Percentiles rank a stretch among this genome's conserved stretches.
Evolutionary conservation across 2,113 vertebrate species (phyloP).

Genomic region (Plectropomus leopardus): DNA sequence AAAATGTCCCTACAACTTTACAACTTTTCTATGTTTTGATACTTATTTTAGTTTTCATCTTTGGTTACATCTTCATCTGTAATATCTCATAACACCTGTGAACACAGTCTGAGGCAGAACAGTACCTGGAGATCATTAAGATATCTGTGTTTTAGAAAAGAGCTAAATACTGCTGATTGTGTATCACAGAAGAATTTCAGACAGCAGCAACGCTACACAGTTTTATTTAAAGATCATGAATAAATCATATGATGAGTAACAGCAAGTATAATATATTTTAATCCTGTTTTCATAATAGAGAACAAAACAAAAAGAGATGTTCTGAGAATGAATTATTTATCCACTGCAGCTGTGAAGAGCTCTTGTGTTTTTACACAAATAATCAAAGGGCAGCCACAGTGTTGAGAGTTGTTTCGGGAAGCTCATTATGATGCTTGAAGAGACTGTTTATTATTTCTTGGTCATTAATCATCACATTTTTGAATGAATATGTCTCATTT

Average conservation of each 20-base stretch:
- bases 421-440: constrained; percentile 45
- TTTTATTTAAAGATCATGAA: constrained; percentile 24
- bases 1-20: neutral
- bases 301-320: constrained; percentile 20
- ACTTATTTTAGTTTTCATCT: neutral
- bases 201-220: neutral
- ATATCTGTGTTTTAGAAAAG: neutral
- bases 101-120: neutral
- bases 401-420: constrained; percentile 46
- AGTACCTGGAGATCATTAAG: neutral
- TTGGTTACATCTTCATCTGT: neutral
- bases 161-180: neutral
- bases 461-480: constrained; percentile 33
- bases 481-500: constrained; percentile 33
- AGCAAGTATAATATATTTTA: constrained; percentile 10
- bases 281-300: constrained; percentile 10
- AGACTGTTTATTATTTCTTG: constrained; percentile 41
- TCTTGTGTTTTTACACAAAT: constrained; percentile 55
- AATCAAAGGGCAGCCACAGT: constrained; percentile 51
- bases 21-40: neutral
- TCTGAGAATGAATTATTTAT: constrained; percentile 58
- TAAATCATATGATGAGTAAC: constrained; percentile 22
- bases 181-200: neutral
- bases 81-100: neutral
- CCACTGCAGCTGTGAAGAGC: constrained; percentile 43